Conservation (phyloP, 1,140 invertebrate species). For the Trachymyrmex cornetzi region DNA sequence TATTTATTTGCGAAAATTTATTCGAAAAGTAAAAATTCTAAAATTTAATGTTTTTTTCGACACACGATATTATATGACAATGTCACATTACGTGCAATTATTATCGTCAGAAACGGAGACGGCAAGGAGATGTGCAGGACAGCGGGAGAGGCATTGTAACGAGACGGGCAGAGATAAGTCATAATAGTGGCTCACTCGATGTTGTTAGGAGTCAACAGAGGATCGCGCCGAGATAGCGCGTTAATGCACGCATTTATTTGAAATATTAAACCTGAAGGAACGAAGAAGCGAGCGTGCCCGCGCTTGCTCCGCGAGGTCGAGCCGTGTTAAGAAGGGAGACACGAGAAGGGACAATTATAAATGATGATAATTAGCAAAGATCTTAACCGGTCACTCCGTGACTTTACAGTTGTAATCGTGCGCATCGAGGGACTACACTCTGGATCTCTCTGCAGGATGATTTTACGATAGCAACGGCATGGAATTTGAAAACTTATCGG, state of each 20-base stretch:
- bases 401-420: slow-evolving; percentile 74
- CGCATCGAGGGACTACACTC: slow-evolving; percentile 47
- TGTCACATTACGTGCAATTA: slow-evolving; percentile 65
- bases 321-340: slow-evolving; percentile 51
- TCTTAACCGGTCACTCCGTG: slow-evolving; percentile 83
- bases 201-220: slow-evolving; percentile 85
- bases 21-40: background rate
- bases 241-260: slow-evolving; percentile 86
- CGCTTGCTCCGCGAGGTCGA: slow-evolving; percentile 51
- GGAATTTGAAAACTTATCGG: slow-evolving; percentile 57
- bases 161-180: slow-evolving; percentile 80
- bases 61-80: slow-evolving; percentile 72
- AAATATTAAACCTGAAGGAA: slow-evolving; percentile 83
- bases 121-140: slow-evolving; percentile 25
- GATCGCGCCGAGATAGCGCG: slow-evolving; percentile 84
- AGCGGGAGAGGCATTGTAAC: slow-evolving; percentile 72
- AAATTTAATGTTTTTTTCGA: slow-evolving; percentile 12
- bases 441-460: slow-evolving; percentile 45
- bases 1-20: background rate
- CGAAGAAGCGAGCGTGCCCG: slow-evolving; percentile 62
- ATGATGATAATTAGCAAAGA: slow-evolving; percentile 84
- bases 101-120: slow-evolving; percentile 30
- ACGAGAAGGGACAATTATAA: slow-evolving; percentile 82
- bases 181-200: slow-evolving; percentile 82
- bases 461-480: slow-evolving; percentile 38